Percentiles rank a stretch among this genome's conserved stretches.
These are phyloP conservation scores for Fringilla coelebs DNA, from an alignment of 2,797 vertebrate genomes.

Conservation along the genomic window DNA sequence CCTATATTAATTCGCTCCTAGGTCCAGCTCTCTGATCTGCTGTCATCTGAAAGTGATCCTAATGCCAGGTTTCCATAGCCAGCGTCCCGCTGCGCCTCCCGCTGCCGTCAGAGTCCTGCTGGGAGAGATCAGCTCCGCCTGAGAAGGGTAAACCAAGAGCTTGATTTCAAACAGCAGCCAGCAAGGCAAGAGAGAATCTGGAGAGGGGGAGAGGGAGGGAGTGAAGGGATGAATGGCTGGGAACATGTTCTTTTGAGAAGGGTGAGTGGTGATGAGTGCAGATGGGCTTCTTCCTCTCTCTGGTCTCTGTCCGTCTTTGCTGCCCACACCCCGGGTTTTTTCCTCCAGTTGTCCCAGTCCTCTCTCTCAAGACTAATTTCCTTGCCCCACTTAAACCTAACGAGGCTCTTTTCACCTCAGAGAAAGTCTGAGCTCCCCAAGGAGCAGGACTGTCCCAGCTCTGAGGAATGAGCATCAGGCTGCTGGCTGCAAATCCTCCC, in stretches of 20 bases:
- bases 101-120: constrained; percentile 39
- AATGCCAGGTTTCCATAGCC: constrained; percentile 65
- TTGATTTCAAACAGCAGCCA: constrained; percentile 56
- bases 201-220: background rate
- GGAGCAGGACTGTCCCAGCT: fast-evolving
- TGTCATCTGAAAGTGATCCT: constrained; percentile 57
- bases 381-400: background rate
- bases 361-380: background rate
- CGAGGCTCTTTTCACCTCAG: background rate
- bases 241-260: background rate
- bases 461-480: background rate
- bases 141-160: constrained; percentile 59
- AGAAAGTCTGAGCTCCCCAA: background rate
- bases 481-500: background rate
- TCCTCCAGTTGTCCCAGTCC: background rate
- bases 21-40: constrained; percentile 58
- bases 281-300: background rate
- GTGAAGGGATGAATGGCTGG: background rate
- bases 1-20: constrained; percentile 45
- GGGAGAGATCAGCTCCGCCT: constrained; percentile 38
- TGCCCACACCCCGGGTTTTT: fast-evolving
- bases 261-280: background rate
- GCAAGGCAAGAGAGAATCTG: background rate
- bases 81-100: constrained; percentile 36
- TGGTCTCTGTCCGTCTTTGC: background rate